Evolutionary conservation across 2,113 vertebrate genomes (phyloP).

Genomic region (Erinaceus europaeus): DNA sequence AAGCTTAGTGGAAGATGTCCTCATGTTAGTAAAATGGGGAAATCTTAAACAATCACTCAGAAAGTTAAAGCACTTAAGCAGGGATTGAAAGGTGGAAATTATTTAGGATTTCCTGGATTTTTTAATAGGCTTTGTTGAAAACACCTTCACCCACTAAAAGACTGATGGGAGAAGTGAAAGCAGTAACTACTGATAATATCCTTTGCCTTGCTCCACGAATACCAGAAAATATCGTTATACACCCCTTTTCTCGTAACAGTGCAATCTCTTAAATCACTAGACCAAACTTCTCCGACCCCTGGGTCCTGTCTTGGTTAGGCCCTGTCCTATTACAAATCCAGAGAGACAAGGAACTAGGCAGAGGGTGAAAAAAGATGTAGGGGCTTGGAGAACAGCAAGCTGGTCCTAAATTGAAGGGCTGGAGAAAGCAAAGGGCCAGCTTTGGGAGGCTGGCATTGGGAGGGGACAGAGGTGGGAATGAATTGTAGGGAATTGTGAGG

Average conservation of each 20-base stretch:
- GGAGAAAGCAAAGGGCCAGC: neutral
- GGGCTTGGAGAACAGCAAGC: neutral
- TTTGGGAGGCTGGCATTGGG: no score
- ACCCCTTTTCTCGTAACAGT: neutral
- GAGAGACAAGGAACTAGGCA: no score
- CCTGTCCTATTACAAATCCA: no score
- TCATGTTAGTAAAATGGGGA: neutral
- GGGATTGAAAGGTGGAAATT: neutral
- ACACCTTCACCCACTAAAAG: neutral
- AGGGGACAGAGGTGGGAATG: neutral
- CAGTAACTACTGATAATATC: neutral
- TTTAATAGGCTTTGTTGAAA: neutral
- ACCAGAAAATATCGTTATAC: neutral
- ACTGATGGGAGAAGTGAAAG: neutral
- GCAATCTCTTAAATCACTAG: neutral
- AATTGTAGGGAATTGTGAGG: neutral
- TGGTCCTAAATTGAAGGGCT: neutral
- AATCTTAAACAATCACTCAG: neutral
- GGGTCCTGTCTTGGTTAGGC: neutral
- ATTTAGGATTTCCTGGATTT: conserved; percentile 26
- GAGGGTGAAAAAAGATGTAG: neutral
- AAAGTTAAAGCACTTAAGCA: neutral
- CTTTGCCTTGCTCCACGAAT: neutral
- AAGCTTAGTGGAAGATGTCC: conserved; percentile 34
- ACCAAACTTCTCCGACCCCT: neutral